Percentiles rank a stretch among this genome's conserved stretches.
These are phyloP conservation scores for Leucopsar rothschildi DNA, from an alignment of 2,113 vertebrate species.

Conservation along the genomic window DNA sequence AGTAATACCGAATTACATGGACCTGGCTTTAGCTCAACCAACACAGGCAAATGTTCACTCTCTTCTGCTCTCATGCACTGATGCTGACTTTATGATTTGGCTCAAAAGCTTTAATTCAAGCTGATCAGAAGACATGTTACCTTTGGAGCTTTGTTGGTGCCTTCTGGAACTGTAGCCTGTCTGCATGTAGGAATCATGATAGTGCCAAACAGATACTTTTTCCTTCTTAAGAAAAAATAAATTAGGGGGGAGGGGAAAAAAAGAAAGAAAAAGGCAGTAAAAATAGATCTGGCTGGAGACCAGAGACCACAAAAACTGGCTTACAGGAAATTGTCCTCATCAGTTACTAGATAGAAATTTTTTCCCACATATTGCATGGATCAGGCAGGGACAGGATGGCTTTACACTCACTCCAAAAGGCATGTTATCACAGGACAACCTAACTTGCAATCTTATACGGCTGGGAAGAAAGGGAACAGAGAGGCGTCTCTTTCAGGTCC, in stretches of 20 bases:
- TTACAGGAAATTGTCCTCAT: conserved; percentile 66
- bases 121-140: neutral
- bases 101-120: neutral
- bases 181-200: neutral
- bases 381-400: neutral
- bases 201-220: neutral
- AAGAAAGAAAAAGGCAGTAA: neutral
- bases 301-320: conserved; percentile 63
- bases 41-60: neutral
- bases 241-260: neutral
- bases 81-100: neutral
- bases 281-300: conserved; percentile 71
- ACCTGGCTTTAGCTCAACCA: neutral
- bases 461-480: neutral
- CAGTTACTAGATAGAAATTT: conserved; percentile 31
- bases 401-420: neutral
- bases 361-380: conserved; percentile 13
- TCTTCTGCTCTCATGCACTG: neutral
- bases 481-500: neutral
- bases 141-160: neutral
- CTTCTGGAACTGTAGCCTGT: neutral
- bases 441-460: neutral
- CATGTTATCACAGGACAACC: neutral
- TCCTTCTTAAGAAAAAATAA: neutral
- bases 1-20: neutral